Evolutionary conservation across 2,888 invertebrate species (phyloP), one percentile per base, ranked within the genome.

Genomic region (Drosophila flavopinicola): DNA sequence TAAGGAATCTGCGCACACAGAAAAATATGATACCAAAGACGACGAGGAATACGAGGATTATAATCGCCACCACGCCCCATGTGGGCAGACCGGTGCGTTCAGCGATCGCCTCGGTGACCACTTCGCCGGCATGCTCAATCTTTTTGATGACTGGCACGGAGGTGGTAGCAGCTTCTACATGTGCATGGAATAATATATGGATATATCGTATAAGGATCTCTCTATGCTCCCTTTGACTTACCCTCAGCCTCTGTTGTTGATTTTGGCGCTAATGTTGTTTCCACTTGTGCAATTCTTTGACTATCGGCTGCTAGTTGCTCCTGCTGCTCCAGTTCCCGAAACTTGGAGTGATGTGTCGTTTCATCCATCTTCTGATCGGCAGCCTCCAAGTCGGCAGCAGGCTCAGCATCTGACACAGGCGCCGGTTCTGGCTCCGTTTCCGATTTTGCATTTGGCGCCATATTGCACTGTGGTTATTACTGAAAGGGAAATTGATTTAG

Each of bases 1-100:
- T 95, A 93, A 96, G 96, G 92, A 96, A 97, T 92, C 97, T 94
- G 90, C 97, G 94, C 92, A 97, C 96, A 93, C 97, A 98, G 92
- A 96, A 97, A 93, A 96, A 96, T 92, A 97, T 96, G 85, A 97
- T 93, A 68, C 96, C 96, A 82, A 97, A 94, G 82, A 97, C 94
- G 80, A 97, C 93, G 64, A 96, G 93, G 75, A 94, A 94, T 66
- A 97, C 93, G 85, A 96, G 95, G 89, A 96, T 95, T 80, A 96
- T 93, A 88, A 97, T 96, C 79, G 96, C 95, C 58, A 96, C 95
- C 63, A 97, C 92, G 67, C 94, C 96, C 96, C 96, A 97, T 85
- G 95, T 93, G 73, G 96, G 96, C 90, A 97, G 94, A 70, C 96
- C 95, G 89, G 95, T 94, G 86, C 94, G 94, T 65, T 94, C 93